Evolutionary conservation across 2,797 vertebrate genomes (phyloP).

Genomic region (Triplophysa yarkandensis): DNA sequence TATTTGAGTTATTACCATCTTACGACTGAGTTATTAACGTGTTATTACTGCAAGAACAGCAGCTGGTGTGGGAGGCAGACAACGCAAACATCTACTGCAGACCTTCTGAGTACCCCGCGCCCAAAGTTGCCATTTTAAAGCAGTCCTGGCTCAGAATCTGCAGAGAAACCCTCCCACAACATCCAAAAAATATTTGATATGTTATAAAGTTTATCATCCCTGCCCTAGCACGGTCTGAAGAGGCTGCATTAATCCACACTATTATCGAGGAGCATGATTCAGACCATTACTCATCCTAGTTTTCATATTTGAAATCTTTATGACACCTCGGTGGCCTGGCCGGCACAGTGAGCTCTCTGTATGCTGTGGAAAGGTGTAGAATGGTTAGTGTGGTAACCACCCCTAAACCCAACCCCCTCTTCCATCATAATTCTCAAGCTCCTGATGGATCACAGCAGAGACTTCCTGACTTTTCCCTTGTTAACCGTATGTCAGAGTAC

Average conservation of each 20-base stretch:
- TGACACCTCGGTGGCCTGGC: constrained; percentile 50
- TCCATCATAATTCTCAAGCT: constrained; percentile 64
- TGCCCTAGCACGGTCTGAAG: constrained; percentile 46
- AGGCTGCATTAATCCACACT: constrained; percentile 62
- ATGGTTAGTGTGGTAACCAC: constrained; percentile 47
- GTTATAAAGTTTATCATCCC: constrained; percentile 45
- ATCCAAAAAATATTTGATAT: constrained; percentile 45
- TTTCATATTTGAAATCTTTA: constrained; percentile 49
- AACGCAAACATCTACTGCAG: constrained; percentile 7
- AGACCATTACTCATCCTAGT: constrained; percentile 52
- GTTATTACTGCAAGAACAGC: constrained; percentile 15
- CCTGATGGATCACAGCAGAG: constrained; percentile 69
- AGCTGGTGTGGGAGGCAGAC: constrained; percentile 12
- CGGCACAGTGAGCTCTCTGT: constrained; percentile 57
- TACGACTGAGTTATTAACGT: constrained; percentile 14
- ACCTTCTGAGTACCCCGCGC: background rate
- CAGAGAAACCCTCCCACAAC: constrained; percentile 26
- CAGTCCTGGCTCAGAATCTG: constrained; percentile 17
- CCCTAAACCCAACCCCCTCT: constrained; percentile 51
- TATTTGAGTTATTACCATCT: constrained; percentile 18
- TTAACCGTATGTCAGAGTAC: constrained; percentile 55
- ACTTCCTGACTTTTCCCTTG: constrained; percentile 70
- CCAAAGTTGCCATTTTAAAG: constrained; percentile 1
- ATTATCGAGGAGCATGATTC: constrained; percentile 55
- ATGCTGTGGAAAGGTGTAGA: constrained; percentile 41